These are phyloP conservation scores for Leptopilina syphax DNA, from an alignment of 2,888 invertebrate genomes.

Conservation along the genomic window DNA sequence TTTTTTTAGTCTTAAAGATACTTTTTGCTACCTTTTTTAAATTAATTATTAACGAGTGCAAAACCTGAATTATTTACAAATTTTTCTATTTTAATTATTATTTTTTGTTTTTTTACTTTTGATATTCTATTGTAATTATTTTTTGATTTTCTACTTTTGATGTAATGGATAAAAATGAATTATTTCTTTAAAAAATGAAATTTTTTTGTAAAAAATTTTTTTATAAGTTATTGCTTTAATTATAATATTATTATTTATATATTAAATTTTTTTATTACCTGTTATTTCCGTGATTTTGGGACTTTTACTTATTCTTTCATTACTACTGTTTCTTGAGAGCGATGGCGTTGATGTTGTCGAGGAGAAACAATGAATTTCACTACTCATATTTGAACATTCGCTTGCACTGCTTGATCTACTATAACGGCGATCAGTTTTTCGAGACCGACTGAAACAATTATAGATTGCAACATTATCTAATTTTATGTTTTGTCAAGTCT, in stretches of 20 bases:
- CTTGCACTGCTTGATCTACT: slow-evolving; percentile 74
- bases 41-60: no score
- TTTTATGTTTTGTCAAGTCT: slow-evolving; percentile 15
- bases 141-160: no score
- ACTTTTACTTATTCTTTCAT: slow-evolving; percentile 69
- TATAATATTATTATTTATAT: background rate
- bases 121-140: no score
- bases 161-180: no score
- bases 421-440: slow-evolving; percentile 70
- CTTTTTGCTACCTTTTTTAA: no score
- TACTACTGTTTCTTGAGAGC: slow-evolving; percentile 77
- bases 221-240: no score
- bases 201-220: no score
- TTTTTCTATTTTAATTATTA: no score
- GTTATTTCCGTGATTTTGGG: slow-evolving; percentile 64
- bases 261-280: slow-evolving; percentile 51
- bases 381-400: slow-evolving; percentile 74
- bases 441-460: slow-evolving; percentile 66
- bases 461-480: slow-evolving; percentile 16
- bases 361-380: slow-evolving; percentile 73
- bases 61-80: no score
- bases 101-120: no score
- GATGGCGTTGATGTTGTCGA: slow-evolving; percentile 77
- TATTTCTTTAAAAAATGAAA: no score
- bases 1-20: no score